A percentile compares a stretch with the other conserved stretches of the same genome.
Evolutionary conservation across 2,888 invertebrate species (phyloP).

Genomic region (Itoplectis maculator): DNA sequence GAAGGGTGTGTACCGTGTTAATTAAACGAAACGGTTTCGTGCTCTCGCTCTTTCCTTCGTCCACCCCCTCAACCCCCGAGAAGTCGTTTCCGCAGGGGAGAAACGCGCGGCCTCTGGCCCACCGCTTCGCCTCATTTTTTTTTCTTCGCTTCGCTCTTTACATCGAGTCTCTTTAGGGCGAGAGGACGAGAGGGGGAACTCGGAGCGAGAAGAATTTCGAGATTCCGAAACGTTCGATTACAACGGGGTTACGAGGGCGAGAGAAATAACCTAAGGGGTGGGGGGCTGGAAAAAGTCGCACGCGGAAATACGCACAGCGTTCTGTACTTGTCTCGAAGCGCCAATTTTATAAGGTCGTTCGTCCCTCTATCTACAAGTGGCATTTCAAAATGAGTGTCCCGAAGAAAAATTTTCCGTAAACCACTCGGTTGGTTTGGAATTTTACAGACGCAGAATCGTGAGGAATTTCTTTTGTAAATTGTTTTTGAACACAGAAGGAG

Average conservation of each 20-base stretch:
- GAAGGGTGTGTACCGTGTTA: constrained; percentile 71
- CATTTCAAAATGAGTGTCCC: too few species aligned
- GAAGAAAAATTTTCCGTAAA: constrained; percentile 1
- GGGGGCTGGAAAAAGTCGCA: constrained; percentile 20
- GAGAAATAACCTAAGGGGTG: background rate
- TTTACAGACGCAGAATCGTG: background rate
- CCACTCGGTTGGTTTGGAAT: constrained; percentile 30
- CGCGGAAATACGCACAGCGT: background rate
- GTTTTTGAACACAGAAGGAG: background rate
- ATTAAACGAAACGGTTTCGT: constrained; percentile 76
- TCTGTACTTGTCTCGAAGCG: background rate
- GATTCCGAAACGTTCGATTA: constrained; percentile 62
- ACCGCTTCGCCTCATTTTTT: constrained; percentile 61
- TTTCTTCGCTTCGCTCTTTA: constrained; percentile 37
- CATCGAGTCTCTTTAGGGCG: constrained; percentile 11
- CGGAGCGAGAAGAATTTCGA: constrained; percentile 35
- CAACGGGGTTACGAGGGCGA: constrained; percentile 56
- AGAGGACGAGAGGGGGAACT: constrained; percentile 40
- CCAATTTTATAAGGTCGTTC: too few species aligned
- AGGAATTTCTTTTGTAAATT: constrained; percentile 37
- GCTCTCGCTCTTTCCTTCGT: constrained; percentile 49
- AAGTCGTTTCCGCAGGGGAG: constrained; percentile 65
- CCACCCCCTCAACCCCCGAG: constrained; percentile 58
- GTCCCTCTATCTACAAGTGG: too few species aligned
- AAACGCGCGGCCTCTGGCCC: constrained; percentile 44